These are phyloP conservation scores for Vultur gryphus DNA, from an alignment of 2,797 vertebrate species.

Conservation along the genomic window DNA sequence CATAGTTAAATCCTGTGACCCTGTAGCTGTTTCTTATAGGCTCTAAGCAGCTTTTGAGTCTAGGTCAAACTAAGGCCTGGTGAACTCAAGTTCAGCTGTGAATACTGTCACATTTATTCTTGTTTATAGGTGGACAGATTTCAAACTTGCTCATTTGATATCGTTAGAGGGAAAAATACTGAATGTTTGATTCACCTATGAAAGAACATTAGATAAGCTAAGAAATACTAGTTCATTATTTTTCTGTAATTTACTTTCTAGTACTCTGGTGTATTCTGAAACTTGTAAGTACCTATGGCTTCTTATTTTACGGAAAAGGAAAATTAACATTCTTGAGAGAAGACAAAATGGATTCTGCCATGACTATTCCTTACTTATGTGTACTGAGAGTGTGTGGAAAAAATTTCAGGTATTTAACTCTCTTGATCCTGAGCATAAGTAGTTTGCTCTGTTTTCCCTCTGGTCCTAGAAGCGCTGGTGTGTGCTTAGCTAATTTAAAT, in stretches of 20 bases:
- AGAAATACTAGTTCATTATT: background rate
- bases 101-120: background rate
- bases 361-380: background rate
- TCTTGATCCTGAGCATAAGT: background rate
- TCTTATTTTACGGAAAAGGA: background rate
- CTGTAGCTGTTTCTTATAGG: background rate
- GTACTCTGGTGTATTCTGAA: background rate
- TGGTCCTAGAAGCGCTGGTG: background rate
- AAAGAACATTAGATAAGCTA: background rate
- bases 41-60: background rate
- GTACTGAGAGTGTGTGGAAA: background rate
- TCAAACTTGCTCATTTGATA: background rate
- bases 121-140: background rate
- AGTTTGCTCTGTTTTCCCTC: background rate
- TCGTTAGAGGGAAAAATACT: background rate
- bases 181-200: background rate
- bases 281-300: background rate
- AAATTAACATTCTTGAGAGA: background rate
- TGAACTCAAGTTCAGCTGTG: background rate
- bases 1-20: background rate
- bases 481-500: background rate
- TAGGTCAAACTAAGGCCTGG: background rate
- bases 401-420: conserved; percentile 6
- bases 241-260: background rate
- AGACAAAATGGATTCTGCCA: background rate